phyloP scores from a whole-genome alignment of 2,797 vertebrate genomes.

The Brachymystax lenok region DNA sequence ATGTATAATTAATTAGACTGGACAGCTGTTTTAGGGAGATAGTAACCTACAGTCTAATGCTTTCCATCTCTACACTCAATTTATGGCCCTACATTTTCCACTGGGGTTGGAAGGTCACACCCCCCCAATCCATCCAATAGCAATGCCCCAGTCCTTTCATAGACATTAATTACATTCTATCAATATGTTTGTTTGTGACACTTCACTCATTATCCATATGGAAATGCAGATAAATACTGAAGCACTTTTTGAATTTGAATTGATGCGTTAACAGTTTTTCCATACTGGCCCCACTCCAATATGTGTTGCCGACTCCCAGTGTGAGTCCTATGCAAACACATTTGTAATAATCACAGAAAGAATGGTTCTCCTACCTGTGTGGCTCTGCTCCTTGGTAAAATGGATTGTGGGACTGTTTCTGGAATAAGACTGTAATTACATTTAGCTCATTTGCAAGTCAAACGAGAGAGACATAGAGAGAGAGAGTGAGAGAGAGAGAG shows the following conservation, averaged over 20 bases:
- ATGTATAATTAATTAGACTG: slow-evolving; percentile 5
- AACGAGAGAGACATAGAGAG: not conserved
- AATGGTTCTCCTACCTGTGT: slow-evolving; percentile 7
- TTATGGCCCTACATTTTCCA: not conserved
- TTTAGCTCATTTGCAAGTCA: slow-evolving; percentile 45
- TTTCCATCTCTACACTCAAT: not conserved
- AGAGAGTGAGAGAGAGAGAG: not conserved
- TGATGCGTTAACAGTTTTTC: slow-evolving; percentile 28
- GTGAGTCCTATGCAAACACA: slow-evolving; percentile 22
- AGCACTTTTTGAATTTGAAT: too few relatives aligned
- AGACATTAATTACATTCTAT: slow-evolving; percentile 16
- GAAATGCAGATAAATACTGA: slow-evolving; percentile 19
- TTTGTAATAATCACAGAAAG: slow-evolving; percentile 30
- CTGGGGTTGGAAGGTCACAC: not conserved
- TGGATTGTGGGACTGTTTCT: slow-evolving; percentile 16
- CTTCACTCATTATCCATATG: slow-evolving; percentile 12
- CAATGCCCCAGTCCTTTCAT: too few relatives aligned
- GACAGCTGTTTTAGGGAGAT: not conserved
- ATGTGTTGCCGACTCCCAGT: slow-evolving; percentile 3
- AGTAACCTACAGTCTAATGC: not conserved
- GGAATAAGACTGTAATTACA: slow-evolving; percentile 38
- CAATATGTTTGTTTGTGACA: slow-evolving; percentile 27
- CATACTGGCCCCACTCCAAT: slow-evolving; percentile 31
- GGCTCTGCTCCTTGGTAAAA: not conserved
- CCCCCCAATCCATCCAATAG: not conserved